Evolutionary conservation across 2,888 invertebrate species (phyloP).

Genomic region (Achlya flavicornis): DNA sequence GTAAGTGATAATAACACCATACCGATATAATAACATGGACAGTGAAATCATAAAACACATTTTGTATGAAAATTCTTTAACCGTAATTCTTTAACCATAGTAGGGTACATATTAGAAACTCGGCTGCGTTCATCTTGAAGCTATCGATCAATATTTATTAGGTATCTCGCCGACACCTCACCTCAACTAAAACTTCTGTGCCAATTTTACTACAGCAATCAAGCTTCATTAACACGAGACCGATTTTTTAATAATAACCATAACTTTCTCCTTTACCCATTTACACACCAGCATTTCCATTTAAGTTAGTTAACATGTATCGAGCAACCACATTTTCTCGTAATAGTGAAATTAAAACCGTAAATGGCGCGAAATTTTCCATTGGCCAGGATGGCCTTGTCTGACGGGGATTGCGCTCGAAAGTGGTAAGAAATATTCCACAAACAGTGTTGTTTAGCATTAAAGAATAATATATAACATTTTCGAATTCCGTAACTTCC

Average conservation of each 20-base stretch:
- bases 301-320: slow-evolving; percentile 11
- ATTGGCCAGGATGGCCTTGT: slow-evolving; percentile 16
- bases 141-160: neutral
- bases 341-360: slow-evolving; percentile 35
- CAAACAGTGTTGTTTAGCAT: neutral
- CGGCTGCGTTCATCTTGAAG: neutral
- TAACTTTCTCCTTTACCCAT: slow-evolving; percentile 7
- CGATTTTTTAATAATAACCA: slow-evolving; percentile 22
- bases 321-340: slow-evolving; percentile 23
- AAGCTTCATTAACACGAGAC: slow-evolving; percentile 17
- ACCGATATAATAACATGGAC: too few species aligned
- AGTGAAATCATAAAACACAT: too few species aligned
- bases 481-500: too few species aligned
- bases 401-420: slow-evolving; percentile 7
- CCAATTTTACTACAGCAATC: slow-evolving; percentile 1
- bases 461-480: neutral
- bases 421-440: neutral
- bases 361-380: slow-evolving; percentile 31
- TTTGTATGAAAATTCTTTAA: too few species aligned
- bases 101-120: too few species aligned
- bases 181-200: neutral
- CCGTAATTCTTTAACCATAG: too few species aligned
- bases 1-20: too few species aligned
- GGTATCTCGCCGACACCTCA: too few species aligned
- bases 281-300: slow-evolving; percentile 4